A percentile compares a stretch with the other conserved stretches of the same genome.
These are phyloP conservation scores for Andrena praecox DNA, from an alignment of 2,888 invertebrate genomes.

Conservation along the genomic window DNA sequence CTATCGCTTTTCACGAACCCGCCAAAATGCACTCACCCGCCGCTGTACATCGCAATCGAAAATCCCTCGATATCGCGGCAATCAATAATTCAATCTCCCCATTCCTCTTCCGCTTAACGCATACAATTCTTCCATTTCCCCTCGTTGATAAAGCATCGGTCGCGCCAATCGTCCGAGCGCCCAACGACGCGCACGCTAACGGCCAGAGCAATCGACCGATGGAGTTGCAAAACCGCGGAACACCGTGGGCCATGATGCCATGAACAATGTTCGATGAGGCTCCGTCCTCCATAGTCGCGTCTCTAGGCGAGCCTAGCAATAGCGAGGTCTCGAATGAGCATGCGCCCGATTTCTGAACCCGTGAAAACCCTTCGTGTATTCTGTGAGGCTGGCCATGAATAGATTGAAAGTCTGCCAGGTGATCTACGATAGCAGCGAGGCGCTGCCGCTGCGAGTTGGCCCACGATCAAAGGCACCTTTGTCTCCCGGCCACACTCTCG, in stretches of 20 bases:
- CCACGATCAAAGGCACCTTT: too few relatives aligned
- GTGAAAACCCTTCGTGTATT: too few relatives aligned
- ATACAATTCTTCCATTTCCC: slow-evolving; percentile 12
- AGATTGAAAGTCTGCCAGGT: too few relatives aligned
- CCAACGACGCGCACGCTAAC: neutral
- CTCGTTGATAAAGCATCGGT: slow-evolving; percentile 26
- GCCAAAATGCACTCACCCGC: neutral
- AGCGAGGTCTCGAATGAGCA: too few relatives aligned
- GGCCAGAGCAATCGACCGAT: neutral
- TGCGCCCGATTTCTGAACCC: too few relatives aligned
- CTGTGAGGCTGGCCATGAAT: too few relatives aligned
- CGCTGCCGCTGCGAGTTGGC: too few relatives aligned
- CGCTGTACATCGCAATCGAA: neutral
- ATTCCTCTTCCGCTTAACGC: neutral
- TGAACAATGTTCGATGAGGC: neutral
- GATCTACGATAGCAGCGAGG: too few relatives aligned
- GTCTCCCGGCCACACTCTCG: too few relatives aligned
- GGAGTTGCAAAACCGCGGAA: neutral
- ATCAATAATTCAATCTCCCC: neutral
- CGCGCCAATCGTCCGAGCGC: slow-evolving; percentile 3
- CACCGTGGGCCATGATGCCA: neutral
- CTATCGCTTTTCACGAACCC: neutral
- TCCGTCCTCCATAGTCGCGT: neutral
- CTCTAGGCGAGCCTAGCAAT: slow-evolving; percentile 1
- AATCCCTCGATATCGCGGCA: neutral